phyloP scores from a whole-genome alignment of 2,113 vertebrate genomes.

The Oryzias celebensis region DNA sequence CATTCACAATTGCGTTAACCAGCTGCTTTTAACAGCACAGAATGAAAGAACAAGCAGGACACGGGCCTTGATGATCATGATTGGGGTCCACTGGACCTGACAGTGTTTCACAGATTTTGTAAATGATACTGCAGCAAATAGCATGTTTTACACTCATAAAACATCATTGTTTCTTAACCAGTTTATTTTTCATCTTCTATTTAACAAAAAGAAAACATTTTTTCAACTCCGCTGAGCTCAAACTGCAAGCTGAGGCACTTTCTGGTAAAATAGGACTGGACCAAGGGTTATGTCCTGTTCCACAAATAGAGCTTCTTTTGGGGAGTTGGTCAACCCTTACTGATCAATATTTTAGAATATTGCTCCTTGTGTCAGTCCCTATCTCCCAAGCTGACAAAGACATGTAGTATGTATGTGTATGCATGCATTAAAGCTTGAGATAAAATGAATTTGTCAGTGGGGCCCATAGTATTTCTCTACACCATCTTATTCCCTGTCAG shows the following conservation, averaged over 20 bases:
- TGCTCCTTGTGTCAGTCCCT: conserved; percentile 68
- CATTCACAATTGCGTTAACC: too few relatives aligned
- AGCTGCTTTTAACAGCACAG: too few relatives aligned
- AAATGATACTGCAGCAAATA: too few relatives aligned
- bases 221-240: conserved; percentile 17
- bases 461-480: conserved; percentile 46
- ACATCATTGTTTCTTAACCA: too few relatives aligned
- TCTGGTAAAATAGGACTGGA: conserved; percentile 25
- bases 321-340: conserved; percentile 72
- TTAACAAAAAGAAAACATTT: conserved; percentile 1
- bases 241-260: conserved; percentile 30
- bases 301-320: conserved; percentile 63
- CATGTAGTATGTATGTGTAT: conserved; percentile 37
- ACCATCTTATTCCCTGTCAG: conserved; percentile 51
- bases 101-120: too few relatives aligned
- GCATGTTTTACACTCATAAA: too few relatives aligned
- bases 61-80: too few relatives aligned
- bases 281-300: conserved; percentile 45
- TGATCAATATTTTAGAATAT: conserved; percentile 81
- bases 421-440: conserved; percentile 35
- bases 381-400: conserved; percentile 58
- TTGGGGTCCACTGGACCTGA: too few relatives aligned
- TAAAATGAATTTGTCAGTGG: conserved; percentile 66
- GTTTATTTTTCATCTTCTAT: background rate
- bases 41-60: too few relatives aligned